These are phyloP conservation scores for Drosophila neotestacea DNA, from an alignment of 2,888 invertebrate species.

Conservation along the genomic window DNA sequence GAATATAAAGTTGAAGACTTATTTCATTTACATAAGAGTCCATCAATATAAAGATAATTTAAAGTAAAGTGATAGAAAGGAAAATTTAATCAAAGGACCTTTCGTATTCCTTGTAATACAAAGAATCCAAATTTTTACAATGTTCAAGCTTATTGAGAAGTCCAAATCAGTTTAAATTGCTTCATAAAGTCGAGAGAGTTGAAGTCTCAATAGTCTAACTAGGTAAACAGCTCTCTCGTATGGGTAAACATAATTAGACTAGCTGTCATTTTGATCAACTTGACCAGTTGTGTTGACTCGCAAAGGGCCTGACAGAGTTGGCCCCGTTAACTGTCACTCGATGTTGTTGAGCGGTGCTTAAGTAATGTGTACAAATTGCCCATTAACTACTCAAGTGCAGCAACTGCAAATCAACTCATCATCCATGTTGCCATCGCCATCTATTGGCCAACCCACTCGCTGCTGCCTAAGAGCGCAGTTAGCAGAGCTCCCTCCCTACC, in stretches of 20 bases:
- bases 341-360: conserved; percentile 30
- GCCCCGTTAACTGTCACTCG: conserved; percentile 24
- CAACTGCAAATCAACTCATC: conserved; percentile 49
- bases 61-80: too few species aligned
- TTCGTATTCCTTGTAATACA: too few species aligned
- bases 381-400: conserved; percentile 35
- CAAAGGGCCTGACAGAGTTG: conserved; percentile 8
- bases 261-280: conserved; percentile 6
- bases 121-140: too few species aligned
- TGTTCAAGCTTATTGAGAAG: not conserved
- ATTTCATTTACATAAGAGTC: too few species aligned
- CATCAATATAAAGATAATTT: too few species aligned
- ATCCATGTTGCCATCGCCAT: conserved; percentile 19
- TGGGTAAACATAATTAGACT: conserved; percentile 14
- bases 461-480: not conserved
- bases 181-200: not conserved
- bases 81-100: too few species aligned
- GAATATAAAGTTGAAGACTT: too few species aligned
- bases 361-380: conserved; percentile 55
- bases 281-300: conserved; percentile 5
- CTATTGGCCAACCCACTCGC: conserved; percentile 8
- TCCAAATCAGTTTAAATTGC: not conserved
- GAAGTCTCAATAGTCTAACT: not conserved
- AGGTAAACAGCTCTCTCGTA: not conserved
- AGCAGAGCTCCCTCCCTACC: not conserved